Evolutionary conservation across 64 coral and sea anemone genomes (phyloP).

Genomic region (Orbicella faveolata): DNA sequence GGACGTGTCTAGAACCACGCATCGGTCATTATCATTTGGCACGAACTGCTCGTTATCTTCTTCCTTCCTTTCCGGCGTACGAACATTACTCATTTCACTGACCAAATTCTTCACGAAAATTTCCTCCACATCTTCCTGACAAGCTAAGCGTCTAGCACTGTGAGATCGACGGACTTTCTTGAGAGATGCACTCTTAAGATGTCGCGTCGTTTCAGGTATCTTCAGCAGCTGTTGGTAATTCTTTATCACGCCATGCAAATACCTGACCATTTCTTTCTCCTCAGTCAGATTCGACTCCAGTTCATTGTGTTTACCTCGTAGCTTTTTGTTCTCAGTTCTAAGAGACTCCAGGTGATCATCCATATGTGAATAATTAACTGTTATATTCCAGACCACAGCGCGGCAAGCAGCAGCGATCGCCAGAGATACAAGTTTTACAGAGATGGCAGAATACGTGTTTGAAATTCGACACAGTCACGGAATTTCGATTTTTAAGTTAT

Average conservation of each 20-base stretch:
- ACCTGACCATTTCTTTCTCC: constrained; percentile 86
- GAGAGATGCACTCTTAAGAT: constrained; percentile 6
- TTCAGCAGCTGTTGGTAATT: constrained; percentile 78
- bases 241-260: constrained; percentile 87
- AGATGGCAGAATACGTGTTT: constrained; percentile 3
- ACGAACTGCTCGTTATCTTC: neutral
- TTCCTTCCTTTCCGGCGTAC: neutral
- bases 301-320: constrained; percentile 62
- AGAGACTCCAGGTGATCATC: constrained; percentile 25
- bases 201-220: constrained; percentile 42
- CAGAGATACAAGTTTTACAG: neutral
- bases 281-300: constrained; percentile 60
- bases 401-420: too few relatives aligned
- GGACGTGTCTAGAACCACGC: neutral
- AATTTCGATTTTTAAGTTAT: neutral
- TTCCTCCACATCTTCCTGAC: neutral
- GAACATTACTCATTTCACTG: constrained; percentile 1
- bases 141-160: neutral
- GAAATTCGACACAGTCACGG: constrained; percentile 9
- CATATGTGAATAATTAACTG: constrained; percentile 17
- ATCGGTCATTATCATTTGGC: neutral
- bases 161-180: neutral
- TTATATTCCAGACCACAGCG: neutral
- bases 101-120: neutral
- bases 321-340: constrained; percentile 73